phyloP scores from a whole-genome alignment of 2,888 invertebrate genomes.

The Ennomos quercinarius region DNA sequence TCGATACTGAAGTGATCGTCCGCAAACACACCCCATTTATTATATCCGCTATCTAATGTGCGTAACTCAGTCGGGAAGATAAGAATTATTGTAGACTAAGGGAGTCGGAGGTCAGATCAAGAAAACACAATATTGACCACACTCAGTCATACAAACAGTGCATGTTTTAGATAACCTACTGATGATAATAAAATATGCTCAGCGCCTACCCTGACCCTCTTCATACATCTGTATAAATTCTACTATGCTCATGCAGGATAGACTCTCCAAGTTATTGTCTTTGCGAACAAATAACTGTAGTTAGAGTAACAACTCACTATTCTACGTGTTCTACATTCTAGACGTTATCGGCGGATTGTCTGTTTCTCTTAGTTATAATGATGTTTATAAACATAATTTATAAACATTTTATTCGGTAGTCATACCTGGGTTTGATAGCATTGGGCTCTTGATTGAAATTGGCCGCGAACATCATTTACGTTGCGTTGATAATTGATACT shows the following conservation, averaged over 20 bases:
- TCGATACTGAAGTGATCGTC: conserved; percentile 69
- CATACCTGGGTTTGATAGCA: conserved; percentile 46
- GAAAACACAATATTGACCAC: conserved; percentile 73
- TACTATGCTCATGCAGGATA: conserved; percentile 51
- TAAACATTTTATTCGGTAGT: conserved; percentile 58
- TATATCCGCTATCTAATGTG: conserved; percentile 79
- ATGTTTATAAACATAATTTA: conserved; percentile 69
- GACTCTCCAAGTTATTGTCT: conserved; percentile 24
- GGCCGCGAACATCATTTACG: conserved; percentile 20
- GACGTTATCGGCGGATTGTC: conserved; percentile 64
- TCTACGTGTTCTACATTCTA: conserved; percentile 53
- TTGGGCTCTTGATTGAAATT: conserved; percentile 30
- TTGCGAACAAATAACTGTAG: conserved; percentile 30
- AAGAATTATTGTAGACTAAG: conserved; percentile 67
- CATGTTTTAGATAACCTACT: conserved; percentile 76
- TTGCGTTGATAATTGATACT: conserved; percentile 4
- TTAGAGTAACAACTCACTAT: conserved; percentile 44
- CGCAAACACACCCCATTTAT: conserved; percentile 80
- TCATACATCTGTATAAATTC: conserved; percentile 48
- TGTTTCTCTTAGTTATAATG: conserved; percentile 65
- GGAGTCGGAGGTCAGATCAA: conserved; percentile 71
- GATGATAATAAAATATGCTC: conserved; percentile 54
- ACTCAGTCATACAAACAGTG: conserved; percentile 63
- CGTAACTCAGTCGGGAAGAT: conserved; percentile 69
- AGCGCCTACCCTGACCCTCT: conserved; percentile 63